Evolutionary conservation across 1,140 invertebrate genomes (phyloP), one percentile per base, ranked within the genome.

Genomic region (Drosophila orena): DNA sequence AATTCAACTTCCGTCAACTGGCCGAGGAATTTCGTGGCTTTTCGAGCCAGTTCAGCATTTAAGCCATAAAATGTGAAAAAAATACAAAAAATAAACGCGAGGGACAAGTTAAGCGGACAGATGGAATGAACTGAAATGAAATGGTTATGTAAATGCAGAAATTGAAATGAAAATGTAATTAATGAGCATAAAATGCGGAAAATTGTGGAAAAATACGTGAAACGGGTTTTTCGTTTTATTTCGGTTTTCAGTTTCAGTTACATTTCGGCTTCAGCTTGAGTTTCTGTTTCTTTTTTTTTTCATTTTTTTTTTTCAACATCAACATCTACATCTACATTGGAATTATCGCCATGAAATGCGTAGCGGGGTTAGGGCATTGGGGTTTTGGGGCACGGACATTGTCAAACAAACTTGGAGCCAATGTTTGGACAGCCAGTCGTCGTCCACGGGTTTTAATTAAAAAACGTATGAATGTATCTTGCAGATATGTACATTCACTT

Each of bases 181-280:
- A 86, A 86, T 86, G 81, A 86, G 81, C 84, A 83, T 83, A 83
- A 88, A 86, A 85, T 81, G 81, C 83, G 83, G 81, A 88, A 86
- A 86, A 88, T 79, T 75, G 74, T 75, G 65, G 70, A 79, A 79
- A 71, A 78, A 76, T 72, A 84, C 56, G 60, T 79, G 65, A 76
- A 86, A 86, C 83, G 84, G 79, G 81, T 86, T 86, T 86, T 86
- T 46, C 60, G 74, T 65, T 77, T 79, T 73, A 24, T 73, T 77
- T 68, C 59, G 42, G 42, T 79, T 34, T 59, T 42, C 30, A 44
- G 37, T 58, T 62, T 66, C 60, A 11, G 35, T 61, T 53, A 34
- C 8, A 1, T 8, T 44, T 44, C 15, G 15, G n/a, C 22, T 57
- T 44, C 10, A 22, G 12, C 22, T 20, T 43, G 3, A 12, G 17